Percentiles rank a stretch among this genome's conserved stretches.
phyloP scores from a whole-genome alignment of 1,140 invertebrate species.

The Aethina tumida region DNA sequence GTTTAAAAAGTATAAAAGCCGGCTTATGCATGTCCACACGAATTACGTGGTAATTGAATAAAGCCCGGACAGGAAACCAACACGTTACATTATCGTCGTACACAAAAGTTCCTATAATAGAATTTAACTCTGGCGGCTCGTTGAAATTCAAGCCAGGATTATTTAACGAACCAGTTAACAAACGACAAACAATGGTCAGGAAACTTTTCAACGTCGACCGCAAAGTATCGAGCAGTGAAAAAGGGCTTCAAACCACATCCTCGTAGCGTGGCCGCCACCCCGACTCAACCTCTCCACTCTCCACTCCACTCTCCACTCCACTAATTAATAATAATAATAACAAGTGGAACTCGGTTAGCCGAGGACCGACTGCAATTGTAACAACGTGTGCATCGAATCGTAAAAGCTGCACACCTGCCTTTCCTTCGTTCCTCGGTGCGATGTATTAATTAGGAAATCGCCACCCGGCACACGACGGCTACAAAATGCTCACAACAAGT shows the following conservation, averaged over 20 bases:
- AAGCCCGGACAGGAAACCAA: too few relatives aligned
- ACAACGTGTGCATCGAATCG: slow-evolving; percentile 19
- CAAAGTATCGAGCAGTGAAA: slow-evolving; percentile 21
- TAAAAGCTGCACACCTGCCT: slow-evolving; percentile 21
- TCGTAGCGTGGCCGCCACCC: slow-evolving; percentile 1
- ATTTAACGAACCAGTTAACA: slow-evolving; percentile 32
- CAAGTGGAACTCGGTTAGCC: slow-evolving; percentile 8
- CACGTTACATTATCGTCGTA: too few relatives aligned
- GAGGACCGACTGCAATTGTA: slow-evolving; percentile 17
- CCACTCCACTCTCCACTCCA: slow-evolving; percentile 9
- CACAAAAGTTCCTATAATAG: slow-evolving; percentile 17
- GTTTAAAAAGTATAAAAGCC: too few relatives aligned
- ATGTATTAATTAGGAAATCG: slow-evolving; percentile 20
- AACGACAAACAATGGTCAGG: slow-evolving; percentile 30
- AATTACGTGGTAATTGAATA: too few relatives aligned
- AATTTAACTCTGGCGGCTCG: slow-evolving; percentile 19
- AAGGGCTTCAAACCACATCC: slow-evolving; percentile 27
- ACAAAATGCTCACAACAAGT: too few relatives aligned
- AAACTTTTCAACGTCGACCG: slow-evolving; percentile 29
- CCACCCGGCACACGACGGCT: slow-evolving; percentile 18
- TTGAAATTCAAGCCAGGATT: slow-evolving; percentile 25
- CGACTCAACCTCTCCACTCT: slow-evolving; percentile 1
- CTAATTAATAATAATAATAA: slow-evolving; percentile 18
- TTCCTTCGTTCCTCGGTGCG: slow-evolving; percentile 7
- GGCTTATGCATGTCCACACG: too few relatives aligned